Evolutionary conservation across 2,888 invertebrate species (phyloP), one percentile per base, ranked within the genome.

Genomic region (Hemistola chrysoprasaria): DNA sequence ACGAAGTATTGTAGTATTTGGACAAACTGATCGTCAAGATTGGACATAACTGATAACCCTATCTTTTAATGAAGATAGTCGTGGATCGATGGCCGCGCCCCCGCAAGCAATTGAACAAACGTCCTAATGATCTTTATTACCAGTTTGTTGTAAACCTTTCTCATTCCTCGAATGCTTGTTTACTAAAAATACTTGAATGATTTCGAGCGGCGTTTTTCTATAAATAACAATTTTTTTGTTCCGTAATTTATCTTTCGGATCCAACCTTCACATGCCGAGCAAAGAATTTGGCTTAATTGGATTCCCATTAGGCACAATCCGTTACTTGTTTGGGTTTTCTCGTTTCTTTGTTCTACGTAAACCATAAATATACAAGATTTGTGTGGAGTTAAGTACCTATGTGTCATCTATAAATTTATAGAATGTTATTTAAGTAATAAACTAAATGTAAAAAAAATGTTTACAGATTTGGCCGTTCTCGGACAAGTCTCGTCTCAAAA

Each of bases 81-180:
- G 41, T 54, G 56, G 61, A 66, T 71, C 71, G 75, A 73, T 67
- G 47, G 68, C 68, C 70, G 61, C 76, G 78, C 79, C 78, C 62
- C 67, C 77, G 61, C 65, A 47, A 53, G 49, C 78, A 74, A 75
- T 77, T 79, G 74, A 61, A 62, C 76, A 82, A 84, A 87, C 79
- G 79, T 79, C 71, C 78, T 84, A 76, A 85, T 85, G 82, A 84
- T 82, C 84, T 86, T 85, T 86, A 87, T 84, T 80, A 73, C 82
- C 78, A 77, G 74, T 80, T 83, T 78, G 80, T 85, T 81, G 43
- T 65, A 69, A 57, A 62, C 65, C 64, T 75, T 68, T 69, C 62
- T 62, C 62, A 69, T 69, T 64, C 75, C 65, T 54, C 51, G 48
- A 45, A 30, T 47, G 23, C 27, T 34, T 28, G 23, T 33, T 51